Evolutionary conservation across 2,113 vertebrate species (phyloP).

Genomic region (Otis tarda): DNA sequence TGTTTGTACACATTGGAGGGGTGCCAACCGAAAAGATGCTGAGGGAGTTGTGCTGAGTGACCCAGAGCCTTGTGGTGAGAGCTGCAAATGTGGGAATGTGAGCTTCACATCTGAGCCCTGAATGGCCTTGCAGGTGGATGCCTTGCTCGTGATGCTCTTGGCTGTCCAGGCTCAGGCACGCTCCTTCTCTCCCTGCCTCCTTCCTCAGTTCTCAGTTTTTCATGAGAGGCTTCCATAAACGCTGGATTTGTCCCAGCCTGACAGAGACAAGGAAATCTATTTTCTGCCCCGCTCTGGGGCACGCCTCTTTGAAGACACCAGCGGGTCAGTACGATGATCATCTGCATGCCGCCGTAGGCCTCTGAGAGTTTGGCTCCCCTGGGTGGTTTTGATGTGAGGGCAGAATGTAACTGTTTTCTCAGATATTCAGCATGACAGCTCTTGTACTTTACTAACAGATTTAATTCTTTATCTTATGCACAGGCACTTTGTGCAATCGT

Average conservation of each 20-base stretch:
- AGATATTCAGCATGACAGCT: background rate
- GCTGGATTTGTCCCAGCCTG: background rate
- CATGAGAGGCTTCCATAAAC: background rate
- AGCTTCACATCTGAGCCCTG: background rate
- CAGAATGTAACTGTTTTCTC: background rate
- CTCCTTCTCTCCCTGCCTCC: background rate
- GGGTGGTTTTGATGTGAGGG: background rate
- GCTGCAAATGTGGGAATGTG: background rate
- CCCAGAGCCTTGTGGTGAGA: background rate
- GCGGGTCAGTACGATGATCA: background rate
- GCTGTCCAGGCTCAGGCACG: fast-evolving
- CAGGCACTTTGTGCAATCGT: background rate
- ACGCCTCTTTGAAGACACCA: background rate
- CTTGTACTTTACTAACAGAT: constrained; percentile 40
- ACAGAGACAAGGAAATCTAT: background rate
- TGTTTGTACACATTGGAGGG: background rate
- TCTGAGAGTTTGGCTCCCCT: background rate
- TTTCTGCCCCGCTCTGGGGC: background rate
- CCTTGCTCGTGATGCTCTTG: background rate
- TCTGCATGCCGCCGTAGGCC: too few species aligned
- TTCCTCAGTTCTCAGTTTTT: background rate
- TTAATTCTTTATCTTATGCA: constrained; percentile 8
- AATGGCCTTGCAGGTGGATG: background rate
- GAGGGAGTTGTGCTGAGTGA: background rate
- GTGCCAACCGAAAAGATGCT: background rate